Conservation (phyloP, 1,140 invertebrate genomes). For the Drepana arcuata region DNA sequence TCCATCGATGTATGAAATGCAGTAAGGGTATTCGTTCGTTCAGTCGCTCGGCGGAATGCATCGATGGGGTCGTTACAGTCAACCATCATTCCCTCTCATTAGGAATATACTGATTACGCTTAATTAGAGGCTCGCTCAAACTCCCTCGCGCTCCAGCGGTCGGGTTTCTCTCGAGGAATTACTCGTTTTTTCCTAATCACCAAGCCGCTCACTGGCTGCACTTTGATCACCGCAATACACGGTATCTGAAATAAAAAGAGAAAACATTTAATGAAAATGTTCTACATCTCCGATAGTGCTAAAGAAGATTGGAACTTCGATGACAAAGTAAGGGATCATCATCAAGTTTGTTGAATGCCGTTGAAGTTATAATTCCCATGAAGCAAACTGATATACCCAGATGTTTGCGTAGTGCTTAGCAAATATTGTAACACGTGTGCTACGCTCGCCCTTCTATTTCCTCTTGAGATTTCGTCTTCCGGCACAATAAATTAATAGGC, state of each 20-base stretch:
- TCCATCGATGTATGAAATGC: conserved; percentile 53
- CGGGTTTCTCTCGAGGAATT: conserved; percentile 51
- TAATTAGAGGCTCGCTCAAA: conserved; percentile 65
- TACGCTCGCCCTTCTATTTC: conserved; percentile 59
- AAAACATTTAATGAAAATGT: conserved; percentile 3
- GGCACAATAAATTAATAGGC: conserved; percentile 60
- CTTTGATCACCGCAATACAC: conserved; percentile 58
- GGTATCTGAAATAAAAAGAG: conserved; percentile 50
- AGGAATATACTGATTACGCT: conserved; percentile 70
- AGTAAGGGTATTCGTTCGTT: conserved; percentile 43
- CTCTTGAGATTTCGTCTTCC: conserved; percentile 68
- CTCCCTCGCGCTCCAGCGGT: conserved; percentile 49
- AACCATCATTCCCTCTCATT: conserved; percentile 67
- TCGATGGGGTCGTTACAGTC: conserved; percentile 64
- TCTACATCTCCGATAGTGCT: background rate
- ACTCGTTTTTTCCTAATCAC: conserved; percentile 63
- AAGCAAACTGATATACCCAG: conserved; percentile 45
- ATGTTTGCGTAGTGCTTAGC: conserved; percentile 58
- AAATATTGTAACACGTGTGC: conserved; percentile 71
- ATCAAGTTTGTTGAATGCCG: background rate
- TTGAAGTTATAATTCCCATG: conserved; percentile 28
- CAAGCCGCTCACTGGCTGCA: conserved; percentile 55
- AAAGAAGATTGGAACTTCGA: conserved; percentile 1
- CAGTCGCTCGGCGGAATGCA: conserved; percentile 54
- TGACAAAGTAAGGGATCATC: background rate